Percentiles rank a stretch among this genome's conserved stretches.
Conservation (phyloP, 2,888 invertebrate genomes). For the Enchytraeus crypticus region DNA sequence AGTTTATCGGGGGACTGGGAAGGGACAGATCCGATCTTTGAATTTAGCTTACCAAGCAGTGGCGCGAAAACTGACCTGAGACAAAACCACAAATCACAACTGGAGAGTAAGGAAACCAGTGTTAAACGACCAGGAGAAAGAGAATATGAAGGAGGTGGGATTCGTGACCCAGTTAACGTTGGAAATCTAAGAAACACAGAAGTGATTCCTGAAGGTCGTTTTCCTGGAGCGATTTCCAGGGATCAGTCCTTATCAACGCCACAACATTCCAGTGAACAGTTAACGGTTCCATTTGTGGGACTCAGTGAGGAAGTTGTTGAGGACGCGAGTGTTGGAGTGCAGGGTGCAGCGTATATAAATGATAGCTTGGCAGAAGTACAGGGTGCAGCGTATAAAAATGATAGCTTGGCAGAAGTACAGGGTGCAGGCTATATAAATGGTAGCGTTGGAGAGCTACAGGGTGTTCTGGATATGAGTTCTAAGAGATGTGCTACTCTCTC, state of each 20-base stretch:
- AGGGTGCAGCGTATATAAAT: neutral
- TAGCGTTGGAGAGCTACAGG: no score
- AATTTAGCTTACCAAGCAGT: slow-evolving; percentile 1
- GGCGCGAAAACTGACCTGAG: neutral
- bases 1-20: slow-evolving; percentile 70
- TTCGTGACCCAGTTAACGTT: no score
- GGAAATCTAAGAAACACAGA: no score
- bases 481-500: neutral
- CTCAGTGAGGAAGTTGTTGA: slow-evolving; percentile 1
- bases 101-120: slow-evolving; percentile 1
- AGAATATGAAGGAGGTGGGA: no score
- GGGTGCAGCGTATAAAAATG: neutral
- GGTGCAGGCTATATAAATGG: no score
- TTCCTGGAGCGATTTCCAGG: no score
- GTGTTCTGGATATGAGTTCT: neutral
- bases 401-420: slow-evolving; percentile 1
- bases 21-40: slow-evolving; percentile 24
- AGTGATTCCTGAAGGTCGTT: no score
- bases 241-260: no score
- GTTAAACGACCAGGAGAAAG: no score
- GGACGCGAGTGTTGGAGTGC: neutral
- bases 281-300: no score
- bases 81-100: neutral
- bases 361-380: neutral
- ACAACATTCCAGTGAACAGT: no score